Evolutionary conservation across 1,140 invertebrate species (phyloP), one percentile per base, ranked within the genome.

Genomic region (Patella vulgata): DNA sequence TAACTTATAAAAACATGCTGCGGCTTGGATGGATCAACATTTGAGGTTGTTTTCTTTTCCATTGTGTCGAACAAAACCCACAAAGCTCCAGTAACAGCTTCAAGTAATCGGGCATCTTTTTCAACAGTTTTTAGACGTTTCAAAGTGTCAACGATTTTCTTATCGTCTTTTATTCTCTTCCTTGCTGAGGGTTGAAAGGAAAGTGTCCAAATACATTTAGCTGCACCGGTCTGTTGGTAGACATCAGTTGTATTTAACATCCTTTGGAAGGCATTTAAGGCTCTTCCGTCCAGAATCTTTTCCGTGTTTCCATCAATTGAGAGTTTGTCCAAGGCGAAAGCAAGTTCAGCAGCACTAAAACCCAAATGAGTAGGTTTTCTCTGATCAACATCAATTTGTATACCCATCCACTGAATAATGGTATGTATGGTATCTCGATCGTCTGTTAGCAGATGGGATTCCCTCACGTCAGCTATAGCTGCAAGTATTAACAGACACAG

Each of bases 1-100:
- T 81, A 81, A 48, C 79, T 81, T 43, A 81, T 76, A 50, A 81
- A 75, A 17, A 81, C 69, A 59, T 81, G 79, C 23, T 63, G 70
- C 9, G n/a, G 23, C 23, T 19, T 8, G 12, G 12, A 1, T 1
- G 39, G 0, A n/a, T 46, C 23, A 9, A 46, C n/a, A 19, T 40
- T 68, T 59, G 28, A 72, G 68, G 59, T 78, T 73, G 52, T 74
- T 75, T 42, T 77, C 76, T n/a, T n/a, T n/a, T 68, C 76, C 78
- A 39, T 68, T n/a, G n/a, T 75, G 6, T 36, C 33, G 14, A 36
- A 36, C 12, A 80, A 54, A 0, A 80, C 59, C 74, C 77, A 80
- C 30, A 78, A 63, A 12, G 73, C 74, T 31, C 78, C 78, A 30
- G 58, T 70, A n/a, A 63, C 59, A 55, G 73, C 76, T 61, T 71